phyloP scores from a whole-genome alignment of 2,888 invertebrate genomes.

The Dione juno region DNA sequence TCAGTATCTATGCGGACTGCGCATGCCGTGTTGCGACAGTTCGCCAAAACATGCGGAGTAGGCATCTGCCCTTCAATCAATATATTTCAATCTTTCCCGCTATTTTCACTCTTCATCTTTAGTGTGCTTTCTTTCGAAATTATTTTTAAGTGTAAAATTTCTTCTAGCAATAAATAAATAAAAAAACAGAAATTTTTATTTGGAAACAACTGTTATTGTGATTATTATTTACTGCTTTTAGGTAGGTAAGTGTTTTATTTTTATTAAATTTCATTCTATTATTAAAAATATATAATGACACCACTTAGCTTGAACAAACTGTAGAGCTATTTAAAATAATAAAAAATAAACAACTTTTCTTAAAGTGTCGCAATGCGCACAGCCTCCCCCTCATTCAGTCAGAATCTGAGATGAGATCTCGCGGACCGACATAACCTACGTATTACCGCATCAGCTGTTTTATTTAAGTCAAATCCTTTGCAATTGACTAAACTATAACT shows the following conservation, averaged over 20 bases:
- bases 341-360: conserved; percentile 38
- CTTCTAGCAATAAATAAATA: not conserved
- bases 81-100: conserved; percentile 58
- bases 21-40: conserved; percentile 50
- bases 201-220: conserved; percentile 2
- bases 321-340: conserved; percentile 3
- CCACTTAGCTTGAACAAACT: not conserved
- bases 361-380: conserved; percentile 81
- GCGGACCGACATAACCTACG: conserved; percentile 73
- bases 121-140: not conserved
- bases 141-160: not conserved
- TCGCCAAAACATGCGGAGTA: conserved; percentile 53
- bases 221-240: not conserved
- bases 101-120: conserved; percentile 36
- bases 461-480: conserved; percentile 1
- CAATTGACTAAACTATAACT: conserved; percentile 7
- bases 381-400: conserved; percentile 76
- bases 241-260: conserved; percentile 16
- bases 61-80: conserved; percentile 53
- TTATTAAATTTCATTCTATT: not conserved
- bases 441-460: conserved; percentile 42
- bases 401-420: conserved; percentile 75
- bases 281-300: not conserved
- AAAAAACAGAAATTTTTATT: not conserved
- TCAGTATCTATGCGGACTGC: conserved; percentile 43